Base-by-base conservation (phyloP, 2,113 vertebrate species). In the Misgurnus mizolepis region DNA sequence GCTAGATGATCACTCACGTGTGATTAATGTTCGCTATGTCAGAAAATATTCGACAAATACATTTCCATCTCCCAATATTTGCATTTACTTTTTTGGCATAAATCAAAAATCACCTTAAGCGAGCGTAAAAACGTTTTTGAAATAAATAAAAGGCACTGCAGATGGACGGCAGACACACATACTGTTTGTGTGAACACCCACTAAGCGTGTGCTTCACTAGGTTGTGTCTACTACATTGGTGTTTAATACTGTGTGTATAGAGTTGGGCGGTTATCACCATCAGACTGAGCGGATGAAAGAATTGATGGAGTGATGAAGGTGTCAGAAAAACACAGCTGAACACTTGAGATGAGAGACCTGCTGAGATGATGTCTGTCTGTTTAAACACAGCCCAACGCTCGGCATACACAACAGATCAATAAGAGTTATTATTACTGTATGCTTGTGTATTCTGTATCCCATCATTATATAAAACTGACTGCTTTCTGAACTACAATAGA, bases 271-370 rank as follows among this genome's bases (percentile, higher is more conserved):
- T 18, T 56, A 17, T 17, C 15, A 17, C 15, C 6, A 12, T 5
- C 53, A n/a, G 53, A 56, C 53, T 39, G 55, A 41, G 22, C 47
- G 58, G n/a, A n/a, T 76, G 14, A 45, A 72, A 64, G 43, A 45
- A 71, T 43, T 39, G 67, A 49, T 49, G 61, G 40, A 50, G 39
- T 12, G 40, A 70, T 43, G n/a, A 53, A 77, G 78, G 78, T 83
- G 78, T 71, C 67, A 83, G 78, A 83, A 78, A 71, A 58, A 69
- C 65, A 18, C 66, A 53, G 67, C 68, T 58, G 71, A 67, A 66
- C 50, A 67, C 12, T 65, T 49, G 69, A 55, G 17, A 49, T n/a
- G 10, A 73, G 55, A 72, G 60, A 77, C 79, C 67, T 45, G 39
- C 82, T 81, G 79, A 55, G 73, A 39, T 18, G 1, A 67, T 68